phyloP scores from a whole-genome alignment of 2,888 invertebrate genomes.

The Acanthacorydalis orientalis region DNA sequence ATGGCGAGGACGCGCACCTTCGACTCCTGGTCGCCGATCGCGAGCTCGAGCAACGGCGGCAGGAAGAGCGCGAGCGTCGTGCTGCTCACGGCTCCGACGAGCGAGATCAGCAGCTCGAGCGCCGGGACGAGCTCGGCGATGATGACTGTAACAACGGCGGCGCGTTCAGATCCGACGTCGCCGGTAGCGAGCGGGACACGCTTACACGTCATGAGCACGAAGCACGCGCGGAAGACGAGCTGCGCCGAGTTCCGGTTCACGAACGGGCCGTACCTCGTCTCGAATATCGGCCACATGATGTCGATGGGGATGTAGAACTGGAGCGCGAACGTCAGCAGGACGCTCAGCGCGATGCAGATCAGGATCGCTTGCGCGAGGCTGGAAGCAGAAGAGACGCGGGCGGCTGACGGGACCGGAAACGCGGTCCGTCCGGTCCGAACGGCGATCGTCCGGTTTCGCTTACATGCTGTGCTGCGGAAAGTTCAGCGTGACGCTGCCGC shows the following conservation, averaged over 20 bases:
- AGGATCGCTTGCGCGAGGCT: constrained; percentile 72
- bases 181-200: constrained; percentile 15
- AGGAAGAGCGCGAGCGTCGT: constrained; percentile 75
- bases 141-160: constrained; percentile 40
- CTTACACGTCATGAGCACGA: constrained; percentile 77
- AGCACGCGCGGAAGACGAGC: constrained; percentile 46
- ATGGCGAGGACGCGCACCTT: constrained; percentile 29
- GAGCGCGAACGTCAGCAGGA: constrained; percentile 79
- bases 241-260: constrained; percentile 44
- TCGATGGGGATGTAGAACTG: constrained; percentile 91
- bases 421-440: no score
- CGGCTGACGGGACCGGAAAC: no score
- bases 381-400: constrained; percentile 17
- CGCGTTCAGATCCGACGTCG: no score
- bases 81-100: constrained; percentile 82
- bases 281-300: constrained; percentile 67
- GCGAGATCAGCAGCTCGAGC: constrained; percentile 71
- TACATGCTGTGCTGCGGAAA: constrained; percentile 44
- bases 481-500: constrained; percentile 80
- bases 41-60: constrained; percentile 73
- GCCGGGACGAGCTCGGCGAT: constrained; percentile 77
- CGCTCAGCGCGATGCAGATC: constrained; percentile 67
- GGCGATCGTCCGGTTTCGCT: constrained; percentile 18
- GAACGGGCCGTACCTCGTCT: constrained; percentile 33
- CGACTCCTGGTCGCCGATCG: constrained; percentile 43